These are phyloP conservation scores for Drosophila saltans DNA, from an alignment of 1,140 invertebrate genomes.

Conservation along the genomic window DNA sequence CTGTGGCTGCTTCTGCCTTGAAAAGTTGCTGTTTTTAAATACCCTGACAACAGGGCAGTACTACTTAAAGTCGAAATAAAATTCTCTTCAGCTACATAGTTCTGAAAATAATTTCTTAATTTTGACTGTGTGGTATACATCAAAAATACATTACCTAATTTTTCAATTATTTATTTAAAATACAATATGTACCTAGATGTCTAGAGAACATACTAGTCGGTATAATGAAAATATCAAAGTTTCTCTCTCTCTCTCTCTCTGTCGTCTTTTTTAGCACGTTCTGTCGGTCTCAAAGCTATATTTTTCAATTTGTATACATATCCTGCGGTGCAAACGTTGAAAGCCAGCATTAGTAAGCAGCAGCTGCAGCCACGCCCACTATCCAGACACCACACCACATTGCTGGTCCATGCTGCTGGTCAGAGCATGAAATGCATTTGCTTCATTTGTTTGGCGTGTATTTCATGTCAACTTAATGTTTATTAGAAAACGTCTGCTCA, in stretches of 20 bases:
- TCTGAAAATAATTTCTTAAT: too few species aligned
- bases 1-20: not conserved
- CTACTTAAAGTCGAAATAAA: too few species aligned
- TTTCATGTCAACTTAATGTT: slow-evolving; percentile 80
- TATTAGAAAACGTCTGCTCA: slow-evolving; percentile 72
- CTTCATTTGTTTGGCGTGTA: slow-evolving; percentile 78
- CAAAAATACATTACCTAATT: too few species aligned
- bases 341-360: slow-evolving; percentile 67
- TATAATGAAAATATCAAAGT: not conserved
- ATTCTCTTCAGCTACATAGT: too few species aligned
- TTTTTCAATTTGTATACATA: slow-evolving; percentile 81
- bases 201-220: too few species aligned
- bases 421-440: slow-evolving; percentile 71
- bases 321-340: slow-evolving; percentile 70
- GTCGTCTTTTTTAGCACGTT: slow-evolving; percentile 48
- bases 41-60: not conserved
- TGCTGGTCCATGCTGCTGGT: slow-evolving; percentile 1
- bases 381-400: not conserved
- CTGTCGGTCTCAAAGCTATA: slow-evolving; percentile 60
- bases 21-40: not conserved
- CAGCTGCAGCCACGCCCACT: slow-evolving; percentile 43
- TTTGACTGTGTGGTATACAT: too few species aligned
- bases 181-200: too few species aligned
- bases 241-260: too few species aligned
- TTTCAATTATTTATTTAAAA: too few species aligned